Conservation (phyloP, 2,113 vertebrate genomes). For the Poecile atricapillus region DNA sequence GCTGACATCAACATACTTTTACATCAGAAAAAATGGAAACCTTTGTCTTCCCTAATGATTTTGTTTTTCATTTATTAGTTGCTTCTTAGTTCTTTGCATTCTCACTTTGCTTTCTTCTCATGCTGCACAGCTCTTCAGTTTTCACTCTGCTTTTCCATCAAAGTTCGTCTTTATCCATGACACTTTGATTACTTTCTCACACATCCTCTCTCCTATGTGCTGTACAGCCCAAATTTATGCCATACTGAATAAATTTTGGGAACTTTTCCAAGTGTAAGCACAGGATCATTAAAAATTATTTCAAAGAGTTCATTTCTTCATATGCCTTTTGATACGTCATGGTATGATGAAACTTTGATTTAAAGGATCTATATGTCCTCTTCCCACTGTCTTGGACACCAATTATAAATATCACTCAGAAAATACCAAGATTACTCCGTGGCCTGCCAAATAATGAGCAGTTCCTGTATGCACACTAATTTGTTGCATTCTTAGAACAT, state of each 20-base stretch:
- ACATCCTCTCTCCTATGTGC: background rate
- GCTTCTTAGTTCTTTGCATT: background rate
- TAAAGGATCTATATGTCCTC: background rate
- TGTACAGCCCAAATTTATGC: background rate
- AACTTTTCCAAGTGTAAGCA: background rate
- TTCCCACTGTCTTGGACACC: background rate
- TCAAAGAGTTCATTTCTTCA: background rate
- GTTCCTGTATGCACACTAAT: background rate
- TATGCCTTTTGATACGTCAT: background rate
- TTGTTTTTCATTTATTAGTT: background rate
- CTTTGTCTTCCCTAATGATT: background rate
- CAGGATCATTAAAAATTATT: background rate
- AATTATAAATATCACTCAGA: background rate
- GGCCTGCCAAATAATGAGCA: constrained; percentile 24
- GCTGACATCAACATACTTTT: background rate
- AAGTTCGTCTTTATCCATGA: background rate
- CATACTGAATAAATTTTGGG: background rate
- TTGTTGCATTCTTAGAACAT: constrained; percentile 47
- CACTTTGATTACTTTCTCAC: background rate
- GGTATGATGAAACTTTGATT: background rate
- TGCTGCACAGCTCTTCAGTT: background rate
- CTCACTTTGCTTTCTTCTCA: background rate
- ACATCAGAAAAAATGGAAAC: background rate
- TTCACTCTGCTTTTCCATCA: background rate
- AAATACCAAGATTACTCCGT: background rate